Evolutionary conservation across 2,113 vertebrate species (phyloP), one percentile per base, ranked within the genome.

Genomic region (Capreolus pygargus): DNA sequence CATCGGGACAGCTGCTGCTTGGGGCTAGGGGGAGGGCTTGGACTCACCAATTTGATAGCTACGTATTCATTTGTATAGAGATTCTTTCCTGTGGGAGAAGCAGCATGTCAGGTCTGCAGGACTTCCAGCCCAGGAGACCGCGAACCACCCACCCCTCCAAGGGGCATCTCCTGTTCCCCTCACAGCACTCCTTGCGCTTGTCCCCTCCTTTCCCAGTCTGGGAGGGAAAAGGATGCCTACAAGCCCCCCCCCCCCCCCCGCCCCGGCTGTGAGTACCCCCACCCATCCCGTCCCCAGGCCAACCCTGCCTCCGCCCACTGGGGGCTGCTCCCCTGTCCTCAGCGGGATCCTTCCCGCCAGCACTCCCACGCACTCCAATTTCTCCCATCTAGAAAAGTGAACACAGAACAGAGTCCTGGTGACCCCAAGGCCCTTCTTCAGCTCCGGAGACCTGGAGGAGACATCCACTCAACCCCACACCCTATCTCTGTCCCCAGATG

Each of bases 11-110:
- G 70, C 70, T 43, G 11, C 70, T 6, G 12, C 70, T 79, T 30
- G 8, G 14, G 60, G 39, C 7, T 2, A 7, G n/a, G 28, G 36
- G 9, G 17, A 0, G 54, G 60, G 15, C 15, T n/a, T 70, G 23
- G 14, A 98, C 99, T 99, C 98, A 99, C 99, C 99, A 99, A 98
- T 99, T 99, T 99, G 97, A 99, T 99, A 94, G 99, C 99, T 98
- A 99, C 99, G 30, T 99, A 99, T 99, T 99, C 99, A 0, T 99
- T 99, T 47, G 99, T 99, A 98, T 99, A 99, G 88, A 99, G 99
- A 98, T 99, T 99, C 98, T 99, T 99, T 86, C 99, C 99, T 99
- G 98, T 25, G 84, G 84, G 84, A 79, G 97, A 33, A 98, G 10
- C 67, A 0, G 2, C 14, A 25, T 8, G 7, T 96, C 74, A 98